phyloP scores from a whole-genome alignment of 1,140 invertebrate genomes.

The Riptortus pedestris region DNA sequence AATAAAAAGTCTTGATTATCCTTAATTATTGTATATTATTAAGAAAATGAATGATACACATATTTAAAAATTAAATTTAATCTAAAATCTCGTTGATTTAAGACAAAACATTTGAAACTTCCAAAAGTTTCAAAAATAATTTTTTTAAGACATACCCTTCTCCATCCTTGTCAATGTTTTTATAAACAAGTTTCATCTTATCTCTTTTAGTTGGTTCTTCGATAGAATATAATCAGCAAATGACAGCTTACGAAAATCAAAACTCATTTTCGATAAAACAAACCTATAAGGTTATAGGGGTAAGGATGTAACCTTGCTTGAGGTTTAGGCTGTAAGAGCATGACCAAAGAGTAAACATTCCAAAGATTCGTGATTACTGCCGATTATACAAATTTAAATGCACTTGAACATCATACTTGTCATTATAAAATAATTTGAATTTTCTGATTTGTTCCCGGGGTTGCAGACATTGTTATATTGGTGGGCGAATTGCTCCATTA shows the following conservation, averaged over 20 bases:
- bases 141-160: no score
- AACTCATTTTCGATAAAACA: conserved; percentile 13
- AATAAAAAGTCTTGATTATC: not conserved
- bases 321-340: not conserved
- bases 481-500: no score
- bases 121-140: no score
- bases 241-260: not conserved
- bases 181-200: conserved; percentile 59
- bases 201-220: not conserved
- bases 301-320: not conserved
- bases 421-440: no score
- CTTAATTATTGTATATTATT: no score
- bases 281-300: not conserved
- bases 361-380: no score
- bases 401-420: no score
- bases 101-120: no score
- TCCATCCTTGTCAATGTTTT: conserved; percentile 64
- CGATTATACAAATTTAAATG: no score
- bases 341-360: not conserved
- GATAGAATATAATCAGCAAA: not conserved
- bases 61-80: not conserved
- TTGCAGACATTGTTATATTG: no score
- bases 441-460: no score
- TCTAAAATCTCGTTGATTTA: no score
- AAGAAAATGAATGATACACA: not conserved